Percentiles rank a stretch among this genome's conserved stretches.
These are phyloP conservation scores for Actinostola sp. DNA, from an alignment of 92 coral and sea anemone genomes.

Conservation along the genomic window DNA sequence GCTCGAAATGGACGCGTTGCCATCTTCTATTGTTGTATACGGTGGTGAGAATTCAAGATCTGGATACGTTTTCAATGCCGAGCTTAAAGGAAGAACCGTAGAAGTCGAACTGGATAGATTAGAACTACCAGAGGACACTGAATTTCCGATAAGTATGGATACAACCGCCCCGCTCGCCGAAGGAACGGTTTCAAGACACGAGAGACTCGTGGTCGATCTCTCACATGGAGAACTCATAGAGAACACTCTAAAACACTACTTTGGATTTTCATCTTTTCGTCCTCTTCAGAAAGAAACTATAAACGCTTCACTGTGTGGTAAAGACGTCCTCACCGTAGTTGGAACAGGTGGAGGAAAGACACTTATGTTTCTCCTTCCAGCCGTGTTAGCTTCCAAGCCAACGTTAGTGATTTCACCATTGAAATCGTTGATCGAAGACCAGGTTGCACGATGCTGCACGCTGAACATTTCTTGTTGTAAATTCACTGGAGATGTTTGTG, in stretches of 20 bases:
- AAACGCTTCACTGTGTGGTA: slow-evolving; percentile 2
- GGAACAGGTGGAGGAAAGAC: slow-evolving; percentile 39
- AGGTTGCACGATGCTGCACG: background rate
- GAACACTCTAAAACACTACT: slow-evolving; percentile 1
- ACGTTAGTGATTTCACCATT: slow-evolving; percentile 26
- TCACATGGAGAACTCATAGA: background rate
- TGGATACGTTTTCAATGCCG: too few species aligned
- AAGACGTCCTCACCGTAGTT: slow-evolving; percentile 20
- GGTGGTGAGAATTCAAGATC: too few species aligned
- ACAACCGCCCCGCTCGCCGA: too few species aligned
- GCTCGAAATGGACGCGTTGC: too few species aligned
- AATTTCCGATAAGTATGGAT: too few species aligned
- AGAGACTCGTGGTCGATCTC: too few species aligned
- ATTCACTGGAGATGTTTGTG: slow-evolving; percentile 27
- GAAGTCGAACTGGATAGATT: too few species aligned
- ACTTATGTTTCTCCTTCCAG: slow-evolving; percentile 29
- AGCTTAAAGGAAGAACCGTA: too few species aligned
- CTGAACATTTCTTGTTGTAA: slow-evolving; percentile 20
- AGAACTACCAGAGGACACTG: too few species aligned
- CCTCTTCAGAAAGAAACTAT: slow-evolving; percentile 28
- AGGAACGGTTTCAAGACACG: too few species aligned
- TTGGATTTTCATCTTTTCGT: slow-evolving; percentile 10
- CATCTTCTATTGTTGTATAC: too few species aligned
- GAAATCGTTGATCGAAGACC: slow-evolving; percentile 30
- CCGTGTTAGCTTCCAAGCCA: slow-evolving; percentile 23